phyloP scores from a whole-genome alignment of 1,140 invertebrate genomes.

The Heterodera carotae region DNA sequence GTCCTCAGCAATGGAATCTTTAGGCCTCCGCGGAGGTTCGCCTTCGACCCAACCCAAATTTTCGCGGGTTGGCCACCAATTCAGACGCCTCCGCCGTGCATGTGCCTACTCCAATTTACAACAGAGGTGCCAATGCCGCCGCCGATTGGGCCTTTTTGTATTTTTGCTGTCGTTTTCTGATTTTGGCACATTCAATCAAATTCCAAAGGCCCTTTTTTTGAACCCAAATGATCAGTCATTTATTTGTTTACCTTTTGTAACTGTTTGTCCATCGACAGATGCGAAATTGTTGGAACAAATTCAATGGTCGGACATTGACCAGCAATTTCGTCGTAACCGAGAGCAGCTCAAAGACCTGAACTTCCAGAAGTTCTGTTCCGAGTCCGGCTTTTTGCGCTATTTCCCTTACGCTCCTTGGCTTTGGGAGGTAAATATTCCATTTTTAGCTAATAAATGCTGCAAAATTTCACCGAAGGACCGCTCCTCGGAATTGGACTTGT shows the following conservation, averaged over 20 bases:
- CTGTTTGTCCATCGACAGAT: conserved; percentile 42
- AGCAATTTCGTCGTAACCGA: conserved; percentile 61
- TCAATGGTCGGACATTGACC: conserved; percentile 64
- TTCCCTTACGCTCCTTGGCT: conserved; percentile 63
- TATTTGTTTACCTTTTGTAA: conserved; percentile 14
- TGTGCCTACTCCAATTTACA: conserved; percentile 64
- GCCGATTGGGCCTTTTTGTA: conserved; percentile 20
- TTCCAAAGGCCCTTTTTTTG: no score
- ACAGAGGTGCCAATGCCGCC: conserved; percentile 49
- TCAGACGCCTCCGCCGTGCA: conserved; percentile 63
- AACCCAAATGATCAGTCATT: no score
- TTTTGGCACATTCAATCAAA: no score
- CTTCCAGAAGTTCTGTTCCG: conserved; percentile 65
- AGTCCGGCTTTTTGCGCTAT: conserved; percentile 64
- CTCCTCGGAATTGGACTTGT: conserved; percentile 54
- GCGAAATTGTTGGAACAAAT: conserved; percentile 57
- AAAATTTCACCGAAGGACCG: conserved; percentile 7
- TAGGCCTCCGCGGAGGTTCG: conserved; percentile 42
- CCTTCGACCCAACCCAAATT: conserved; percentile 59
- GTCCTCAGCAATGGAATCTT: background rate
- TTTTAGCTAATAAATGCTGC: background rate
- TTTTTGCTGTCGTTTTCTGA: no score
- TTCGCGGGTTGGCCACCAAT: conserved; percentile 59
- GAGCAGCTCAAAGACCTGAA: conserved; percentile 61
- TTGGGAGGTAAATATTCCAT: conserved; percentile 47